A percentile compares a stretch with the other conserved stretches of the same genome.
phyloP scores from a whole-genome alignment of 2,797 vertebrate species.

The Takifugu rubripes region DNA sequence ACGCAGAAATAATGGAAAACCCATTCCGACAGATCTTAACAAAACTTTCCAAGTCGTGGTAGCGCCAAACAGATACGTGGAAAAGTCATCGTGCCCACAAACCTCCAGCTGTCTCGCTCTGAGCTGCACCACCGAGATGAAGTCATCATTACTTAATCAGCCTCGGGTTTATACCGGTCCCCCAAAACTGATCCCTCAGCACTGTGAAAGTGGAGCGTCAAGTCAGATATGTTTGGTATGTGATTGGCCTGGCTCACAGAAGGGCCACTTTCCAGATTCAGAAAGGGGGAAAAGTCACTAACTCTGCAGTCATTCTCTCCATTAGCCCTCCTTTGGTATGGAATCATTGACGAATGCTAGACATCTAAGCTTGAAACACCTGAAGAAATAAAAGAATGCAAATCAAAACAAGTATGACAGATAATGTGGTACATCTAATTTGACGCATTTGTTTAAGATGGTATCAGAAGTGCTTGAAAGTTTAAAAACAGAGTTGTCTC shows the following conservation, averaged over 20 bases:
- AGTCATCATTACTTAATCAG: slow-evolving; percentile 38
- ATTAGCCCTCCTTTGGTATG: no score
- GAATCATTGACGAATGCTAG: no score
- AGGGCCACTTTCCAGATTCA: slow-evolving; percentile 25
- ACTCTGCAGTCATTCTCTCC: no score
- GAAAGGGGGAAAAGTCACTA: slow-evolving; percentile 23
- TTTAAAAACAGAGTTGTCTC: no score
- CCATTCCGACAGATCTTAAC: slow-evolving; percentile 35
- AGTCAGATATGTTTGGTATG: slow-evolving; percentile 48
- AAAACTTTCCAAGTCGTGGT: slow-evolving; percentile 50
- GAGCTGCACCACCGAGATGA: slow-evolving; percentile 34
- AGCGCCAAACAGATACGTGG: slow-evolving; percentile 40
- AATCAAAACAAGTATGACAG: no score
- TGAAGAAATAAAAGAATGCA: no score
- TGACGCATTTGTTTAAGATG: no score
- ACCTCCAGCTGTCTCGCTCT: slow-evolving; percentile 9
- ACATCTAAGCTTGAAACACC: no score
- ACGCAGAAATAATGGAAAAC: slow-evolving; percentile 59
- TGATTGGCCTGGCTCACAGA: slow-evolving; percentile 31
- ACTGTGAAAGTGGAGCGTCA: slow-evolving; percentile 16
- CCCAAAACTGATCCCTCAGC: slow-evolving; percentile 11
- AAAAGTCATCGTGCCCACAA: slow-evolving; percentile 54
- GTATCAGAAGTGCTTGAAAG: no score
- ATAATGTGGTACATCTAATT: no score
- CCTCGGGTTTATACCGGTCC: not conserved